Conservation (phyloP, 2,113 vertebrate genomes). For the Plectropomus leopardus region DNA sequence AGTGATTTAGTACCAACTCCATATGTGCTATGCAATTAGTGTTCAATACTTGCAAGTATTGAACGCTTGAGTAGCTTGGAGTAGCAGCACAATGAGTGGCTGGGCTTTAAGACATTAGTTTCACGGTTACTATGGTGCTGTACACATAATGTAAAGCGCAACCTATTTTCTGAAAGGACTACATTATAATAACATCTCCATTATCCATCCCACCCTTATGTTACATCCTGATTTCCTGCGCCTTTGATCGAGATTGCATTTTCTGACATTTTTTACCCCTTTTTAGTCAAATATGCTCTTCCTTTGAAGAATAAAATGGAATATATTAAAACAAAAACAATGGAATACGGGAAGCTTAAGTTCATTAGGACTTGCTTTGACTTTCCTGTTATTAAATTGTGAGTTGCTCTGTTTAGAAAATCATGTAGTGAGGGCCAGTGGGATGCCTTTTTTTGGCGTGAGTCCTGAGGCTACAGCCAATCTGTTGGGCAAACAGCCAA, state of each 20-base stretch:
- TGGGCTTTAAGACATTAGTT: neutral
- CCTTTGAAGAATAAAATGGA: neutral
- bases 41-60: too few relatives aligned
- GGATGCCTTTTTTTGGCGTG: conserved; percentile 25
- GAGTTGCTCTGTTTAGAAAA: conserved; percentile 39
- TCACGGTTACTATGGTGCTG: neutral
- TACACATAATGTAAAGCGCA: neutral
- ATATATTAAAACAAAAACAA: neutral
- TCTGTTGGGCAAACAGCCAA: conserved; percentile 51
- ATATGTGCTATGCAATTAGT: neutral
- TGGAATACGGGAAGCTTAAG: neutral
- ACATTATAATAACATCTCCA: neutral
- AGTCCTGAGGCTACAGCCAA: conserved; percentile 48
- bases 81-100: neutral
- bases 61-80: neutral
- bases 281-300: neutral
- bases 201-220: neutral
- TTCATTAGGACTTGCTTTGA: conserved; percentile 15
- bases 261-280: neutral
- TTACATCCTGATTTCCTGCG: neutral
- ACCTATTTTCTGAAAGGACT: neutral
- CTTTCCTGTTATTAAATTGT: conserved; percentile 29
- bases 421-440: conserved; percentile 12
- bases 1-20: too few relatives aligned
- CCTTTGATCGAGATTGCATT: neutral